Evolutionary conservation across 2,888 invertebrate species (phyloP).

Genomic region (Dryadula phaetusa): DNA sequence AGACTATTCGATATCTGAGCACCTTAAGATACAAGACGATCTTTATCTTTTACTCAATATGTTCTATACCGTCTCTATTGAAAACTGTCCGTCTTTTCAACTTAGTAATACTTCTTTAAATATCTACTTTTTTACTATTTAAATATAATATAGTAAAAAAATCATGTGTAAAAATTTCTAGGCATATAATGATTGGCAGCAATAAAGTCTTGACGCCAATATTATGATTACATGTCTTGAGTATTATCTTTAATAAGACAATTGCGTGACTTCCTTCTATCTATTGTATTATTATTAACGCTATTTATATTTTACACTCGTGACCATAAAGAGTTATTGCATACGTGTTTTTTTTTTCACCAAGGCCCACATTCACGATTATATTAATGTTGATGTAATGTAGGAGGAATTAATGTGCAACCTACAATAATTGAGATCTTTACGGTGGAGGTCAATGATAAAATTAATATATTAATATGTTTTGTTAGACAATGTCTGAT

Average conservation of each 20-base stretch:
- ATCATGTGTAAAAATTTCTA: slow-evolving; percentile 11
- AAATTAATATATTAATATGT: slow-evolving; percentile 49
- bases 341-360: slow-evolving; percentile 40
- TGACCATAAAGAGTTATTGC: slow-evolving; percentile 38
- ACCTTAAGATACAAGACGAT: no score
- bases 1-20: no score
- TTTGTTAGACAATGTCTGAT: slow-evolving; percentile 25
- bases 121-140: not conserved
- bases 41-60: no score
- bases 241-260: slow-evolving; percentile 42
- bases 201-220: slow-evolving; percentile 32
- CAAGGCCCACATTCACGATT: slow-evolving; percentile 43
- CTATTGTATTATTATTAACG: slow-evolving; percentile 49
- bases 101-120: not conserved
- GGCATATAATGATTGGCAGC: slow-evolving; percentile 25
- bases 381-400: slow-evolving; percentile 48
- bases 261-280: slow-evolving; percentile 51
- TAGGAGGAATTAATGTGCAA: slow-evolving; percentile 41
- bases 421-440: slow-evolving; percentile 32
- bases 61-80: no score
- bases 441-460: slow-evolving; percentile 44
- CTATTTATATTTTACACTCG: slow-evolving; percentile 42
- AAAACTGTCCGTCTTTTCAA: not conserved
- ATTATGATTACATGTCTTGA: slow-evolving; percentile 41
- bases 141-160: not conserved